Evolutionary conservation across 2,113 vertebrate species (phyloP).

Genomic region (Ameiurus melas): DNA sequence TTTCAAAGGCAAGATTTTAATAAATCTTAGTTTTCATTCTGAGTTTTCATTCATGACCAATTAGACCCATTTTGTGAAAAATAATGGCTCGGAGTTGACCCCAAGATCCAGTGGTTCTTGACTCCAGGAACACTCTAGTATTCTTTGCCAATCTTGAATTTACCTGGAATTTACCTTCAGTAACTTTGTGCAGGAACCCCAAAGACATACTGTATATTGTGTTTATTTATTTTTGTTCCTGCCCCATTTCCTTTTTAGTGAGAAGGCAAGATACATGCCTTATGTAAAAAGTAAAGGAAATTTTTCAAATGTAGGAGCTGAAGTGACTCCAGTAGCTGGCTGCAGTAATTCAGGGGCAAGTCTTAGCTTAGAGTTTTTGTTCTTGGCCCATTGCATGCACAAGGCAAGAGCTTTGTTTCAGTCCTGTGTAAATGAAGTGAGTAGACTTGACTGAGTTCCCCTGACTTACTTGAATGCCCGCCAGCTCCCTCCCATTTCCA

Average conservation of each 20-base stretch:
- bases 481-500: background rate
- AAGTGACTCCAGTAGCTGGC: background rate
- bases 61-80: background rate
- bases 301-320: background rate
- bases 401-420: slow-evolving; percentile 14
- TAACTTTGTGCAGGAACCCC: background rate
- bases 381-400: background rate
- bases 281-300: background rate
- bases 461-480: background rate
- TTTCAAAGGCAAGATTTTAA: background rate
- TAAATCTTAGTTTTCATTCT: too few relatives aligned
- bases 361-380: background rate
- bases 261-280: background rate
- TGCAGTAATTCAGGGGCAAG: background rate
- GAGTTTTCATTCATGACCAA: background rate
- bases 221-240: background rate
- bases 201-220: background rate
- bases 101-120: background rate
- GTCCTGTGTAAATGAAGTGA: slow-evolving; percentile 6
- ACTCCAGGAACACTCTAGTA: background rate
- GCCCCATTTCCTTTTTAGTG: background rate
- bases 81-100: background rate
- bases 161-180: background rate
- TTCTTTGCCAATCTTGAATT: background rate
- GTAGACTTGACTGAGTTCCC: background rate